Conservation (phyloP, 2,888 invertebrate species). For the Priocnemis perturbator region DNA sequence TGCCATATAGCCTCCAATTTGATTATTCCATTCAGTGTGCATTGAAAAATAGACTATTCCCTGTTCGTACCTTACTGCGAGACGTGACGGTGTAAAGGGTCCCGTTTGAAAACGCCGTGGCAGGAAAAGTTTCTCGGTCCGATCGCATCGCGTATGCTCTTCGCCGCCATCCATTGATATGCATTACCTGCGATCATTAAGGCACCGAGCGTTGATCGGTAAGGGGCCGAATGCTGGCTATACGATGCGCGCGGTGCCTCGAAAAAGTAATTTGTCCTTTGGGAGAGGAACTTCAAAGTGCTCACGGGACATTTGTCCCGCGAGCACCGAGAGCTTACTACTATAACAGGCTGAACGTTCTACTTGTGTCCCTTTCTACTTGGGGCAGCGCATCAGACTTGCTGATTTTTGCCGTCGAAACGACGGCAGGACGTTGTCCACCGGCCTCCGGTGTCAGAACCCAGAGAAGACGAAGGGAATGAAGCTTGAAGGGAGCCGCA, state of each 20-base stretch:
- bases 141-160: too few relatives aligned
- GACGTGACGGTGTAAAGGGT: too few relatives aligned
- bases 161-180: conserved; percentile 43
- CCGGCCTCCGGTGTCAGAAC: conserved; percentile 44
- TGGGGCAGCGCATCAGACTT: conserved; percentile 66
- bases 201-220: conserved; percentile 24
- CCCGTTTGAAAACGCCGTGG: too few relatives aligned
- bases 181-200: conserved; percentile 53
- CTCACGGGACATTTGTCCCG: conserved; percentile 50
- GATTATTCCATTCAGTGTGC: too few relatives aligned
- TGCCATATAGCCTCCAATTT: too few relatives aligned
- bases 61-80: too few relatives aligned
- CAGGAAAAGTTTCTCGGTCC: too few relatives aligned
- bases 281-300: conserved; percentile 56
- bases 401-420: conserved; percentile 67
- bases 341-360: conserved; percentile 44
- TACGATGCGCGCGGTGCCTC: conserved; percentile 25
- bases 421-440: conserved; percentile 55
- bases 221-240: conserved; percentile 39
- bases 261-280: conserved; percentile 59
- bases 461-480: conserved; percentile 44
- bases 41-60: too few relatives aligned
- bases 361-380: conserved; percentile 58
- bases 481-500: conserved; percentile 33
- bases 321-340: conserved; percentile 35